Evolutionary conservation across 2,113 vertebrate species (phyloP).

Genomic region (Leptobrachium ailaonicum): DNA sequence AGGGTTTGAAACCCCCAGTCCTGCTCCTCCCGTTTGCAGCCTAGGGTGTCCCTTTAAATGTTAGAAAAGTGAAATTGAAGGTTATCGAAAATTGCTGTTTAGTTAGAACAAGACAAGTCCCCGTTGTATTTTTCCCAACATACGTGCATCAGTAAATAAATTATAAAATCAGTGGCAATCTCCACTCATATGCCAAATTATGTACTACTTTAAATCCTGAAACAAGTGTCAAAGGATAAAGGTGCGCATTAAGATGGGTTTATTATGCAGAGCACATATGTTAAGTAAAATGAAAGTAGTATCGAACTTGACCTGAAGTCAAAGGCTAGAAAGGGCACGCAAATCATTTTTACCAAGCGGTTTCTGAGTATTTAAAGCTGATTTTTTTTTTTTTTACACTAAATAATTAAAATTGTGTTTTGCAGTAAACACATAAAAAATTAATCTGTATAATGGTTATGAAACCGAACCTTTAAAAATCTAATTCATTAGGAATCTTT

Average conservation of each 20-base stretch:
- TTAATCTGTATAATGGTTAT: conserved; percentile 23
- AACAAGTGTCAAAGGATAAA: no score
- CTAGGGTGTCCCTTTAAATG: no score
- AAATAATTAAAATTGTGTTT: conserved; percentile 38
- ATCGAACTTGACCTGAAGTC: conserved; percentile 20
- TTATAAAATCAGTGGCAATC: no score
- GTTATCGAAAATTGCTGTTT: no score
- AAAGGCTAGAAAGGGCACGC: conserved; percentile 36
- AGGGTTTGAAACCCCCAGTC: no score
- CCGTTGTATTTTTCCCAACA: not conserved
- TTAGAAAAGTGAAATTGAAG: no score
- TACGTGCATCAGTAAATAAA: not conserved
- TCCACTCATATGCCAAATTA: no score
- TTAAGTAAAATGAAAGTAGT: conserved; percentile 20
- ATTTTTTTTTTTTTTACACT: conserved; percentile 7
- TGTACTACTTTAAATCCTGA: no score
- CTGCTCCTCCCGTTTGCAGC: no score
- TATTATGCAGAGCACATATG: conserved; percentile 28
- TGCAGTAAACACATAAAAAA: conserved; percentile 47
- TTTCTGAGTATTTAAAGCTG: conserved; percentile 35
- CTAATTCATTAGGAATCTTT: not conserved
- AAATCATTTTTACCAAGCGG: conserved; percentile 30
- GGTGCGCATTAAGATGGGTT: conserved; percentile 4
- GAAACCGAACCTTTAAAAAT: not conserved
- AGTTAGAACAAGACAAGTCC: no score